Evolutionary conservation across 2,888 invertebrate genomes (phyloP), one percentile per base, ranked within the genome.

Genomic region (Ophioninae sp.): DNA sequence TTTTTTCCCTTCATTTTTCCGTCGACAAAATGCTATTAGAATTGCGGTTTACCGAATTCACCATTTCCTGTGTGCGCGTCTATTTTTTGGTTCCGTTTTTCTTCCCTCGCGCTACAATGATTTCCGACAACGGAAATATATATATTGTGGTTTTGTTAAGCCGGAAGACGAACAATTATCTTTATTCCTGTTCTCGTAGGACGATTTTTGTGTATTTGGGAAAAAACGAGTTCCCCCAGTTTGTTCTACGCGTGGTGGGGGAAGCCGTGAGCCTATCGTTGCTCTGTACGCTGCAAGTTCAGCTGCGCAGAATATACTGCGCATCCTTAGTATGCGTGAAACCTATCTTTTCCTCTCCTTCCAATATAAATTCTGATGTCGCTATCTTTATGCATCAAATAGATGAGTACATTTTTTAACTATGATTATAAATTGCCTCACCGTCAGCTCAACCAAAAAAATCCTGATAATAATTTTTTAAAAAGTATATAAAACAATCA

Each of bases 21-120:
- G 89, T 91, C 90, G 88, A 89, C 61, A 90, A 91, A 91, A 91
- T 89, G 89, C 89, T 91, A 89, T 50, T 61, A 72, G 74, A 69
- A 79, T 85, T 79, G 72, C 76, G 85, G 65, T 74, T 78, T 69
- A 78, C 70, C 83, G 68, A 69, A 56, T 79, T 65, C 64, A 72
- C 65, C 21, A 44, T 61, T 76, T 41, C 39, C 57, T 17, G 8
- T n/a, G 56, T 23, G 5, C 20, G 37, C n/a, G 37, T 57, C 20
- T 13, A 39, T 57, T 73, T 72, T 74, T 59, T 64, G 67, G 50
- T 79, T 68, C 61, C 59, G 37, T 13, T 56, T 7, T 56, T 5
- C 13, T 30, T 57, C 21, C 56, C 7, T 62, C 76, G 69, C 75
- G 76, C 72, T 83, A 72, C 72, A 81, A 74, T 85, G 79, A 87